Percentiles rank a stretch among this genome's conserved stretches.
phyloP scores from a whole-genome alignment of 2,888 invertebrate genomes.

The Entomobrya multifasciata region DNA sequence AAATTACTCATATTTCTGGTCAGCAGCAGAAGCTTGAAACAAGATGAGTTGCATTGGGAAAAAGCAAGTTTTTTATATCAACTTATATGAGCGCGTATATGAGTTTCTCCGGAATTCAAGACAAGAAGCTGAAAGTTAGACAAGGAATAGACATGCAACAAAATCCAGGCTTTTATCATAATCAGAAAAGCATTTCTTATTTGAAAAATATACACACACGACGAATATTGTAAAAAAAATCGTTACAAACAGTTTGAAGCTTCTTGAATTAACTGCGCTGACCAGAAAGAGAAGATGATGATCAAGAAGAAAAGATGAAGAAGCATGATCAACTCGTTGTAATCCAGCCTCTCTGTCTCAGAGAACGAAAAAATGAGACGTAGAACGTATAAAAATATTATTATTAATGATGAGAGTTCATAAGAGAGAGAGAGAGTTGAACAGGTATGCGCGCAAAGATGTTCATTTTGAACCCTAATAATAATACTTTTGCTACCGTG shows the following conservation, averaged over 20 bases:
- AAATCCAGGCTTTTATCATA: too few relatives aligned
- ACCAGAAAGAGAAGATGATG: conserved; percentile 1
- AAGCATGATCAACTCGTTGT: not conserved
- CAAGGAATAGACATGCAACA: too few relatives aligned
- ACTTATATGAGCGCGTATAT: not conserved
- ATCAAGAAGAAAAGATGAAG: conserved; percentile 9
- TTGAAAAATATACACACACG: conserved; percentile 40
- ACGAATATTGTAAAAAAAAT: conserved; percentile 42
- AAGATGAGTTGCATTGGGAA: not conserved
- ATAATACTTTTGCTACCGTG: not conserved
- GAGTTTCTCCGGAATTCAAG: conserved; percentile 40
- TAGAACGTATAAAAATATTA: not conserved
- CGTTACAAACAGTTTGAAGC: conserved; percentile 68
- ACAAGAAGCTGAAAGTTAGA: conserved; percentile 17
- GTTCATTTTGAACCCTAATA: too few relatives aligned
- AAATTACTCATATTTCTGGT: conserved; percentile 76
- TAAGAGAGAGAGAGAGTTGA: not conserved
- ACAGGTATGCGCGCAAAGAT: too few relatives aligned
- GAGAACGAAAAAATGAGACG: not conserved
- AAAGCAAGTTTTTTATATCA: conserved; percentile 47
- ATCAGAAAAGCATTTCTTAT: not conserved
- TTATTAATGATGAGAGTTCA: not conserved
- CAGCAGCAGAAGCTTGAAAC: conserved; percentile 16
- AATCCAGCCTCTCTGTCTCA: not conserved
- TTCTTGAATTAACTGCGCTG: conserved; percentile 75